Percentiles rank a stretch among this genome's conserved stretches.
These are phyloP conservation scores for Podotricha telesiphe DNA, from an alignment of 2,888 invertebrate species.

Conservation along the genomic window DNA sequence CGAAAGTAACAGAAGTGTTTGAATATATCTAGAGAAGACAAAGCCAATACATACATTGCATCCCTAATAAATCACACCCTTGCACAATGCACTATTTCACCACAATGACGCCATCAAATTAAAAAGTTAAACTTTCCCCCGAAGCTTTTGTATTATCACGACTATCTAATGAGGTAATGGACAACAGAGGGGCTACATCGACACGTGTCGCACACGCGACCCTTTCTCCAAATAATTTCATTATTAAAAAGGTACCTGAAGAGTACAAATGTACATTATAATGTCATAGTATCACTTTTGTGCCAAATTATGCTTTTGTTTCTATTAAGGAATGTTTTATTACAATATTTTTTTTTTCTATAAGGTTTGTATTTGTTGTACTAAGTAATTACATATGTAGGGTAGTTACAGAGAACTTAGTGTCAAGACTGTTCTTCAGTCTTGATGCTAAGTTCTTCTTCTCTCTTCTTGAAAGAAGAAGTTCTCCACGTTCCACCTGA, in stretches of 20 bases:
- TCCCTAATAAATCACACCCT: conserved; percentile 67
- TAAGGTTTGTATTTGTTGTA: neutral
- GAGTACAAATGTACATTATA: conserved; percentile 73
- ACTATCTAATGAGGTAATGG: conserved; percentile 78
- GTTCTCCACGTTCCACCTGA: too few species aligned
- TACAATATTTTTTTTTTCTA: neutral
- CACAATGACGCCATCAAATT: conserved; percentile 70
- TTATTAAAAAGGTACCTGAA: conserved; percentile 78
- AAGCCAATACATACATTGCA: conserved; percentile 30
- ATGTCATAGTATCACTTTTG: conserved; percentile 40
- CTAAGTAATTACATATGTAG: too few species aligned
- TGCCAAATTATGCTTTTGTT: conserved; percentile 29
- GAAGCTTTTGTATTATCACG: conserved; percentile 60
- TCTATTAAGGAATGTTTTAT: conserved; percentile 4
- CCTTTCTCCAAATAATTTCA: conserved; percentile 71
- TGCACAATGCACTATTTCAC: conserved; percentile 55
- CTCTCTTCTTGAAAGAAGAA: too few species aligned
- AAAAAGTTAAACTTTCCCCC: conserved; percentile 72
- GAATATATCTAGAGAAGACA: neutral
- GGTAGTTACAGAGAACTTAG: too few species aligned
- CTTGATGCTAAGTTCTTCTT: too few species aligned
- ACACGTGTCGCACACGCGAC: conserved; percentile 65
- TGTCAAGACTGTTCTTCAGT: too few species aligned
- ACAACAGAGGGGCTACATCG: conserved; percentile 51
- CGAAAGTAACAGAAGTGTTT: neutral